Evolutionary conservation across 2,888 invertebrate species (phyloP), one percentile per base, ranked within the genome.

Genomic region (Zaprionus obscuricornis): DNA sequence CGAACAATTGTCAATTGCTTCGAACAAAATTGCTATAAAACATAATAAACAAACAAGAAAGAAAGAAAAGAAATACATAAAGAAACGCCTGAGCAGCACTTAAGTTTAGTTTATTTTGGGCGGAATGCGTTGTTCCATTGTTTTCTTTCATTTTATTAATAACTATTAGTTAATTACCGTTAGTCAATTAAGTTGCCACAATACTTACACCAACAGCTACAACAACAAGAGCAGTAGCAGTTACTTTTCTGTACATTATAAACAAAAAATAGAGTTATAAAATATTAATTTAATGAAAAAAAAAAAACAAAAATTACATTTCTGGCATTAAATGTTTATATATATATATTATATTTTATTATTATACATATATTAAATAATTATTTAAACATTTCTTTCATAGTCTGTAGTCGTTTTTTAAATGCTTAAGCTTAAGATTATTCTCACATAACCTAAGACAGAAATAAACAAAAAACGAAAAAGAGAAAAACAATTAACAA

Each of bases 141-240:
- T 33, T 46, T 43, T 58, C 60, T 56, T 47, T 56, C 54, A 37
- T 43, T 57, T 42, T 54, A 57, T 64, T 37, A 68, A 37, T 56
- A 60, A 52, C 33, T 64, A 49, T 60, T 51, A 63, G 29, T 40
- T 74, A 76, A 67, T 54, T 73, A 77, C 67, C 68, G 51, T 82
- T 83, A 83, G 81, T 82, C 75, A 74, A 68, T 82, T 82, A 83
- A 83, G 83, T 82, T 82, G 83, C 81, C 81, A 77, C 77, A 81
- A 69, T 79, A 82, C 74, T 79, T 78, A 78, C 60, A 36, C 31
- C 47, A 56, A 45, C 50, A 56, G 50, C 45, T 60, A 10, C 20
- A 74, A 39, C 45, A 56, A 26, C n/a, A 16, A 43, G 3, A 33
- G n/a, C 54, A 54, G 51, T 31, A 46, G 42, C 34, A 49, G 62